A percentile compares a stretch with the other conserved stretches of the same genome.
Conservation (phyloP, 1,140 invertebrate genomes). For the Lycorma delicatula region DNA sequence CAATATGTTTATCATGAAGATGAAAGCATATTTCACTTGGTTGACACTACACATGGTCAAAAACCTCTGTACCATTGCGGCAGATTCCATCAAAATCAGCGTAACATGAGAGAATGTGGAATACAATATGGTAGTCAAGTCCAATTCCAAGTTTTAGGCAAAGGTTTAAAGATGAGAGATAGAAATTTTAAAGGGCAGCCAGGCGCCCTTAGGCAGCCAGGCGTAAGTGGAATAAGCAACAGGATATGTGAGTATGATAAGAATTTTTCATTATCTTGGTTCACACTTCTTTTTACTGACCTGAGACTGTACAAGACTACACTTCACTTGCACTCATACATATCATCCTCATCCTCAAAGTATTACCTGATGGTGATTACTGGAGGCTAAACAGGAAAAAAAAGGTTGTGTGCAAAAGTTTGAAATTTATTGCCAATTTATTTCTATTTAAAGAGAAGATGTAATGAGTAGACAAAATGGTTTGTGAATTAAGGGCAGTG, state of each 20-base stretch:
- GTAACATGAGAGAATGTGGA: slow-evolving; percentile 67
- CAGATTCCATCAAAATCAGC: slow-evolving; percentile 66
- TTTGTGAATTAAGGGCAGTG: too few species aligned
- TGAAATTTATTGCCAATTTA: too few species aligned
- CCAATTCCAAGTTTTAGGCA: slow-evolving; percentile 42
- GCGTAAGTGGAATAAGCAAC: slow-evolving; percentile 79
- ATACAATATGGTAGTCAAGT: slow-evolving; percentile 64
- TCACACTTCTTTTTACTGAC: not conserved
- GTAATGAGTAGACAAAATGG: too few species aligned
- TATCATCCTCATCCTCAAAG: too few species aligned
- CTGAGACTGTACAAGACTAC: too few species aligned
- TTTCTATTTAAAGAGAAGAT: too few species aligned
- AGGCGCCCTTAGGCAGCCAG: too few species aligned
- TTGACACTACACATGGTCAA: slow-evolving; percentile 86
- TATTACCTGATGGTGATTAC: too few species aligned
- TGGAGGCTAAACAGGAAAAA: too few species aligned
- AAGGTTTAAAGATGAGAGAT: slow-evolving; percentile 45
- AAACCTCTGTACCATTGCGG: slow-evolving; percentile 86
- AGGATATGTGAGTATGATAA: slow-evolving; percentile 52
- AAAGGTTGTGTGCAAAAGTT: too few species aligned
- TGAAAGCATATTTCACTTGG: slow-evolving; percentile 95
- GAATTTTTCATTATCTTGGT: not conserved
- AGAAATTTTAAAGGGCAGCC: slow-evolving; percentile 51
- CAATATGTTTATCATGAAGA: slow-evolving; percentile 98
- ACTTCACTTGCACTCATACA: too few species aligned